These are phyloP conservation scores for Mamestra brassicae DNA, from an alignment of 2,888 invertebrate genomes.

Conservation along the genomic window DNA sequence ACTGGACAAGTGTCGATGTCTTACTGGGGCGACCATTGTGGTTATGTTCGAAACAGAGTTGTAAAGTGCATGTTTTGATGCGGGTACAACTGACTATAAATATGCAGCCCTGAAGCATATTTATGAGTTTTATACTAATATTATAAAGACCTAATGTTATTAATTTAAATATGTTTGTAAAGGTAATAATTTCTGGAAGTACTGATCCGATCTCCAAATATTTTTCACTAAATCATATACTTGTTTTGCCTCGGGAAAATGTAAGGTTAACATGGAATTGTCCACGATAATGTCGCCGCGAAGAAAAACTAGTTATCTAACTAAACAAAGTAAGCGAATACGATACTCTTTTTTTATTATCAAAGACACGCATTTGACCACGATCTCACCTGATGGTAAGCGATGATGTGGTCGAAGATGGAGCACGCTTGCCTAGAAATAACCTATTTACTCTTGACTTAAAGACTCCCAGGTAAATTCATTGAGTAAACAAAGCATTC, in stretches of 20 bases:
- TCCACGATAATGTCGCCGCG: too few relatives aligned
- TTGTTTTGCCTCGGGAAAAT: neutral
- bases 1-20: neutral
- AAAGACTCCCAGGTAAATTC: too few relatives aligned
- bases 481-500: neutral
- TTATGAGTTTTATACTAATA: too few relatives aligned
- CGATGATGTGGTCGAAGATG: too few relatives aligned
- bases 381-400: too few relatives aligned
- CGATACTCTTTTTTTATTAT: too few relatives aligned
- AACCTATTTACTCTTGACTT: too few relatives aligned
- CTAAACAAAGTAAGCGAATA: too few relatives aligned
- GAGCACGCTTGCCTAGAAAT: too few relatives aligned
- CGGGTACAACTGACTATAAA: neutral
- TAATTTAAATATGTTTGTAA: neutral
- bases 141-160: too few relatives aligned
- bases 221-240: neutral
- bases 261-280: neutral
- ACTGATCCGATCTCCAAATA: neutral
- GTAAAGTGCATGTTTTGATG: neutral
- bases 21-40: neutral
- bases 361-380: too few relatives aligned
- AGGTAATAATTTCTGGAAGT: neutral
- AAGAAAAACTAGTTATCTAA: neutral
- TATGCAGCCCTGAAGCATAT: neutral
- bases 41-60: neutral